Conservation (phyloP, 53 echinoderm and acorn worm species). For the Hippasteria phrygiana region DNA sequence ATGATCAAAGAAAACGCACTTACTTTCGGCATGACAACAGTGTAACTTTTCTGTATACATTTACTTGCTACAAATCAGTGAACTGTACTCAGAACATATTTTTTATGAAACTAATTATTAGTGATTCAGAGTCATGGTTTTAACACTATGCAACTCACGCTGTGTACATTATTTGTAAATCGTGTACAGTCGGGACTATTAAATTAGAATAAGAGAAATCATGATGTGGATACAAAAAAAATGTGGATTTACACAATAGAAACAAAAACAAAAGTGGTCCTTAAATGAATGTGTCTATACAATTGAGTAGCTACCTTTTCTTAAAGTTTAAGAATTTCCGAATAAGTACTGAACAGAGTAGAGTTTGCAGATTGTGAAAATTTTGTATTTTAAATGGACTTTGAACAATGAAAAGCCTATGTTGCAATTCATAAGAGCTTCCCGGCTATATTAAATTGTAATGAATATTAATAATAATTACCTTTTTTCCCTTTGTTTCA, state of each 20-base stretch:
- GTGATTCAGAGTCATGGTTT: slow-evolving; percentile 39
- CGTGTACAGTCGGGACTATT: slow-evolving; percentile 5
- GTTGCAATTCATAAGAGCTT: slow-evolving; percentile 28
- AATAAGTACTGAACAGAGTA: neutral
- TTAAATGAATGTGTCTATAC: neutral
- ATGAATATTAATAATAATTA: neutral
- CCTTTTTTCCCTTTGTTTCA: neutral
- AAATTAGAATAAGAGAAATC: neutral
- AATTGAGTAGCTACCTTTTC: neutral
- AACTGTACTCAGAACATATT: neutral
- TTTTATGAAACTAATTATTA: slow-evolving; percentile 2
- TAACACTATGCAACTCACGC: slow-evolving; percentile 54
- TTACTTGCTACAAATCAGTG: too few species aligned
- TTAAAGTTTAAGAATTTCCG: neutral
- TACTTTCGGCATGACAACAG: too few species aligned
- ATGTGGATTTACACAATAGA: neutral
- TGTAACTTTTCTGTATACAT: too few species aligned
- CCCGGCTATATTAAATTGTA: slow-evolving; percentile 2
- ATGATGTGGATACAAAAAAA: neutral
- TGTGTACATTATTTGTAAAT: slow-evolving; percentile 43
- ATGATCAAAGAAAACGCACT: too few species aligned
- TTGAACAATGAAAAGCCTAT: neutral
- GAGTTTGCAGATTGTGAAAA: neutral
- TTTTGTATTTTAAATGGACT: neutral
- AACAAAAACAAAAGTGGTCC: neutral